A percentile compares a stretch with the other conserved stretches of the same genome.
These are phyloP conservation scores for Chaenocephalus aceratus DNA, from an alignment of 2,113 vertebrate species.

Conservation along the genomic window DNA sequence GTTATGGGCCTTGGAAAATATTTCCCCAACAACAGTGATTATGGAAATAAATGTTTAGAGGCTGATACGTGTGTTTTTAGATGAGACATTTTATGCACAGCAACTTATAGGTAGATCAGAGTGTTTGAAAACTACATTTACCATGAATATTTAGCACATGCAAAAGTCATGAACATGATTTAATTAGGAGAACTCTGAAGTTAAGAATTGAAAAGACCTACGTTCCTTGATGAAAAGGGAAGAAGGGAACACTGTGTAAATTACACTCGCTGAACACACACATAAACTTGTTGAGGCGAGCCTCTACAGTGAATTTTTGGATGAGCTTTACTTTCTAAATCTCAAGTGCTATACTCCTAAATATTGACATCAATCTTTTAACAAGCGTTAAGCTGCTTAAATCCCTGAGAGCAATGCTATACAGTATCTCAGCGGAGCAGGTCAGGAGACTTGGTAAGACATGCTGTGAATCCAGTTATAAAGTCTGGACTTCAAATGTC, in stretches of 20 bases:
- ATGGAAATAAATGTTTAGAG: constrained; percentile 20
- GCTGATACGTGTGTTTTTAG: not conserved
- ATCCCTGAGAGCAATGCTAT: constrained; percentile 19
- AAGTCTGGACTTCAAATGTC: constrained; percentile 11
- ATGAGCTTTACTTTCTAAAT: constrained; percentile 34
- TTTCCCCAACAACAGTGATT: not conserved
- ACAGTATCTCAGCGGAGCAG: constrained; percentile 30
- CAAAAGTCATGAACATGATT: not conserved
- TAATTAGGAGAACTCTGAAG: not conserved
- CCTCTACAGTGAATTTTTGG: not conserved
- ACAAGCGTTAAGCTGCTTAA: constrained; percentile 55
- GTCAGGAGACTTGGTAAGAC: constrained; percentile 37
- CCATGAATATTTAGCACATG: constrained; percentile 5
- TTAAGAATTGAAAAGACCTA: not conserved
- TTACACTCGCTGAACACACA: not conserved
- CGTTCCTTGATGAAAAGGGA: not conserved
- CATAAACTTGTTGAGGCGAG: constrained; percentile 5
- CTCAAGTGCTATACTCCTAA: constrained; percentile 38
- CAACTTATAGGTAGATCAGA: constrained; percentile 1
- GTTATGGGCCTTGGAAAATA: no score
- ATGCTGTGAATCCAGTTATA: constrained; percentile 24
- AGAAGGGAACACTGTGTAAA: not conserved
- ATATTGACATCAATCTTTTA: constrained; percentile 56
- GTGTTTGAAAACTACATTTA: not conserved
- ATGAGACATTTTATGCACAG: not conserved